Conservation (phyloP, 2,888 invertebrate genomes). For the Camponotus fellah region DNA sequence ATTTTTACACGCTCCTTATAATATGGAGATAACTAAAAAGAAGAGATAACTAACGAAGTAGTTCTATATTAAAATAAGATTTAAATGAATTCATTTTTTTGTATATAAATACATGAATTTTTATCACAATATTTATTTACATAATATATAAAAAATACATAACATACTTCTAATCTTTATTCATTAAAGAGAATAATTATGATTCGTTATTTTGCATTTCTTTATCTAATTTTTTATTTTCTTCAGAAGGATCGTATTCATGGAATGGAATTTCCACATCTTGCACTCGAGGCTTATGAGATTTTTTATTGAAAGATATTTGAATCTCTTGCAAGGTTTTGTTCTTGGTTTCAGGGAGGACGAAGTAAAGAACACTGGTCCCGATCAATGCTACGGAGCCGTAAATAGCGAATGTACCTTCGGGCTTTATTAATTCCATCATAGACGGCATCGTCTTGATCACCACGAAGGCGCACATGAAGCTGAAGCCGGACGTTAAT, state of each 20-base stretch:
- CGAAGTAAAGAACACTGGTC: slow-evolving; percentile 88
- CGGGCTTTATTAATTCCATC: slow-evolving; percentile 88
- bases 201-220: neutral
- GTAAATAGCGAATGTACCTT: slow-evolving; percentile 89
- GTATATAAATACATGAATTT: neutral
- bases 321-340: slow-evolving; percentile 91
- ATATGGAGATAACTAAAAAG: neutral
- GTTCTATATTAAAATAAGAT: neutral
- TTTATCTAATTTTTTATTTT: neutral
- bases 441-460: slow-evolving; percentile 90
- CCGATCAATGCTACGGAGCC: slow-evolving; percentile 88
- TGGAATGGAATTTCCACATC: slow-evolving; percentile 74
- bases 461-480: slow-evolving; percentile 89
- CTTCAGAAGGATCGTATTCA: slow-evolving; percentile 16
- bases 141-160: neutral
- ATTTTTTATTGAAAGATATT: slow-evolving; percentile 86
- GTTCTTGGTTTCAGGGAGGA: slow-evolving; percentile 91
- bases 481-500: slow-evolving; percentile 89
- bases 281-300: neutral
- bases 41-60: too few relatives aligned
- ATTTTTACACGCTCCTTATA: neutral
- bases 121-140: neutral
- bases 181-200: neutral
- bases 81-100: neutral
- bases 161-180: neutral